Percentiles rank a stretch among this genome's conserved stretches.
These are phyloP conservation scores for Gryllus bimaculatus DNA, from an alignment of 1,140 invertebrate species.

Conservation along the genomic window DNA sequence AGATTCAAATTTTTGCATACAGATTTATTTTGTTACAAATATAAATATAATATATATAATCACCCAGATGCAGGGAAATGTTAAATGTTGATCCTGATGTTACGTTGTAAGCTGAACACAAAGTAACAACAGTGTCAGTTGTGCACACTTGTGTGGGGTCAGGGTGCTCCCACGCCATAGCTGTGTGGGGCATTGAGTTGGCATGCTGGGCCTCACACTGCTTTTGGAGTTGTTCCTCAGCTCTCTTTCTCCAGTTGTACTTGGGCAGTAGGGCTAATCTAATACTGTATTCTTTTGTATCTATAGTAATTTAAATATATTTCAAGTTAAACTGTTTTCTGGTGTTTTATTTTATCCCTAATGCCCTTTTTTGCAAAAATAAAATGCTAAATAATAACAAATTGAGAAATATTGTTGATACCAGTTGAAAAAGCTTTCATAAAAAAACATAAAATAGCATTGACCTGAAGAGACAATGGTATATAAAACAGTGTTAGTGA, in stretches of 20 bases:
- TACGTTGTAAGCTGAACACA: not conserved
- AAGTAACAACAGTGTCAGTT: not conserved
- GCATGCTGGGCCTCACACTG: not conserved
- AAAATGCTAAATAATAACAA: no score
- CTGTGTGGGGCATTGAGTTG: not conserved
- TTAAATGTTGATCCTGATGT: not conserved
- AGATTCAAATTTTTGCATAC: not conserved
- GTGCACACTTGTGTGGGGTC: not conserved
- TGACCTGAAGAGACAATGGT: no score
- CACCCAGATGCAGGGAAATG: not conserved
- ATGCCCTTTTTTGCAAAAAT: not conserved
- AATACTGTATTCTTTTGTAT: not conserved
- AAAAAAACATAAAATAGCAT: no score
- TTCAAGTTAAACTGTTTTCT: not conserved
- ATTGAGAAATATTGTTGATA: no score
- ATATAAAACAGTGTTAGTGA: no score
- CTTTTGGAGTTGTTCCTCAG: not conserved
- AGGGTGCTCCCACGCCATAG: not conserved
- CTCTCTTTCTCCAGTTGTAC: not conserved
- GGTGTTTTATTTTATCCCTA: not conserved
- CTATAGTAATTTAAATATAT: constrained; percentile 6
- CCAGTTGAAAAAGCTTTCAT: no score
- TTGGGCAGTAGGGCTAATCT: constrained; percentile 3
- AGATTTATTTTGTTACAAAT: constrained; percentile 6
- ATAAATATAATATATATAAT: not conserved